phyloP scores from a whole-genome alignment of 2,113 vertebrate genomes.

The Mus spicilegus region DNA sequence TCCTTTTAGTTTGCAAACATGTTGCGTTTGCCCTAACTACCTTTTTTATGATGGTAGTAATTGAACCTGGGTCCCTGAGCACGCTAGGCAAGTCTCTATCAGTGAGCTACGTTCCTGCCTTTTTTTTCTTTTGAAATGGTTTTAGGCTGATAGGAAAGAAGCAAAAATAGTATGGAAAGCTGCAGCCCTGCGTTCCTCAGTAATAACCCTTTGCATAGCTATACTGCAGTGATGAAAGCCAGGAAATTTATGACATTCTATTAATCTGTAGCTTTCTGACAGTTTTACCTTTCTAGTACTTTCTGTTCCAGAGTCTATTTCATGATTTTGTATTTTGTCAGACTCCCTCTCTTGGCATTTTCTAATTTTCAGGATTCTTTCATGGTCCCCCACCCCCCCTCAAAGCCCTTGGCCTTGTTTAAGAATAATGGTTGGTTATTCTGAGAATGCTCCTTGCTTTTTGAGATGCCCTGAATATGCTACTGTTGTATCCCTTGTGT shows the following conservation, averaged over 20 bases:
- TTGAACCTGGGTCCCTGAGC: neutral
- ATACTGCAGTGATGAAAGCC: neutral
- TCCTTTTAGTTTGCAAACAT: neutral
- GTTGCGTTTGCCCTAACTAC: neutral
- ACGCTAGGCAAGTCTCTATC: neutral
- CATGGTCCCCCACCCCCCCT: neutral
- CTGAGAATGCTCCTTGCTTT: neutral
- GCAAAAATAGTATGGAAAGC: neutral
- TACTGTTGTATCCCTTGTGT: neutral
- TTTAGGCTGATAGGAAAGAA: neutral
- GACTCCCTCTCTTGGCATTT: neutral
- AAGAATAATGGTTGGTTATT: neutral
- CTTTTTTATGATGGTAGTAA: neutral
- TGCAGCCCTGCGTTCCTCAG: neutral
- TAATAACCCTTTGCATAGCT: neutral
- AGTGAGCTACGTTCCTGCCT: neutral
- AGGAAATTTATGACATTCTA: neutral
- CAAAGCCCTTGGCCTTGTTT: neutral
- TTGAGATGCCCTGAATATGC: constrained; percentile 8
- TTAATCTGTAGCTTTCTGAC: neutral
- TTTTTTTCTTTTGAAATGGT: neutral
- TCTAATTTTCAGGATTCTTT: neutral
- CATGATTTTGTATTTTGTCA: neutral
- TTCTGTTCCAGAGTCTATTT: neutral
- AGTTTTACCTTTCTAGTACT: constrained; percentile 4